A percentile compares a stretch with the other conserved stretches of the same genome.
phyloP scores from a whole-genome alignment of 2,888 invertebrate species.

The Drosophila phalerata region DNA sequence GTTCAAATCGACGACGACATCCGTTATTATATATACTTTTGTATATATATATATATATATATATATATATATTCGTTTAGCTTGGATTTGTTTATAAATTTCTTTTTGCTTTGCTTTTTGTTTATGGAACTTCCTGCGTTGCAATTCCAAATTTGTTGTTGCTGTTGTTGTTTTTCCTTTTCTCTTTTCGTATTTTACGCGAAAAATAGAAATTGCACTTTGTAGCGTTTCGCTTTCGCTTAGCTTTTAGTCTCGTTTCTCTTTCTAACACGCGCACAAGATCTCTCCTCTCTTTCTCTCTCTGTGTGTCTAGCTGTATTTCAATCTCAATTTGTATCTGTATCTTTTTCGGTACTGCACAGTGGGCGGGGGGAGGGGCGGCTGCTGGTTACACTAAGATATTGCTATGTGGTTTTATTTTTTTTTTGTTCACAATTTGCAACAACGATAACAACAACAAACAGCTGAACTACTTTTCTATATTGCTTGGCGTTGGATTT shows the following conservation, averaged over 20 bases:
- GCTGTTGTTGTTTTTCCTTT: slow-evolving; percentile 15
- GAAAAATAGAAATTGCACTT: slow-evolving; percentile 69
- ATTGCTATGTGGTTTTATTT: slow-evolving; percentile 24
- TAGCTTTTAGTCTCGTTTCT: slow-evolving; percentile 33
- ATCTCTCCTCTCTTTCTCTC: slow-evolving; percentile 8
- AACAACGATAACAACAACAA: slow-evolving; percentile 36
- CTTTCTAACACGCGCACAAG: slow-evolving; percentile 15
- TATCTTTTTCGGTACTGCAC: slow-evolving; percentile 36
- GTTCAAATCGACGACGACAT: slow-evolving; percentile 35
- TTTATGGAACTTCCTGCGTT: slow-evolving; percentile 61
- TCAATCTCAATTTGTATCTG: slow-evolving; percentile 19
- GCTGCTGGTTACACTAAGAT: slow-evolving; percentile 13
- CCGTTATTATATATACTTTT: slow-evolving; percentile 36
- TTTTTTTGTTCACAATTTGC: slow-evolving; percentile 39
- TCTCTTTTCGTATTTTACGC: slow-evolving; percentile 31
- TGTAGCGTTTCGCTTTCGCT: slow-evolving; percentile 57
- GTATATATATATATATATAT: slow-evolving; percentile 4
- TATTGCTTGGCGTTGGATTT: slow-evolving; percentile 61
- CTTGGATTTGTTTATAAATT: slow-evolving; percentile 55
- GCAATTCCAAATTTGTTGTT: slow-evolving; percentile 30
- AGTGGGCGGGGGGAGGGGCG: slow-evolving; percentile 8
- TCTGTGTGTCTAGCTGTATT: slow-evolving; percentile 1
- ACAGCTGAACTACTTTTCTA: slow-evolving; percentile 73
- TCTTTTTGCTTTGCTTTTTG: slow-evolving; percentile 45
- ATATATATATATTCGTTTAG: slow-evolving; percentile 19